phyloP scores from a whole-genome alignment of 1,140 invertebrate genomes.

The Drosophila sechellia region DNA sequence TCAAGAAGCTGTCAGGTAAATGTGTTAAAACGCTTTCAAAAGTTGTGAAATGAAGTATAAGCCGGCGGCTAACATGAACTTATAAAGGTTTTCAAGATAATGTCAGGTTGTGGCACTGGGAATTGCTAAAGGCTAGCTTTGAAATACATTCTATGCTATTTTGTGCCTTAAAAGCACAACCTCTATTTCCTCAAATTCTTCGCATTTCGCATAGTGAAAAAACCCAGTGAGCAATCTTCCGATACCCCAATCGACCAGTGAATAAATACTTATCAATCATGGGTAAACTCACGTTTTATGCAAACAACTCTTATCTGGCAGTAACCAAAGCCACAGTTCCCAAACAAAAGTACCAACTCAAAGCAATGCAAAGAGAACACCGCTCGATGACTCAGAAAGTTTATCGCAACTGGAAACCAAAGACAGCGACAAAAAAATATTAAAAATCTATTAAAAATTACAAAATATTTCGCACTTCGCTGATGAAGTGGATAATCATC shows the following conservation, averaged over 20 bases:
- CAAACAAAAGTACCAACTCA: slow-evolving; percentile 6
- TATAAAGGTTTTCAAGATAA: slow-evolving; percentile 6
- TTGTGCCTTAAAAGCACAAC: not conserved
- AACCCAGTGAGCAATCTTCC: not conserved
- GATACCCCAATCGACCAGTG: slow-evolving; percentile 5
- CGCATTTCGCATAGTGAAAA: not conserved
- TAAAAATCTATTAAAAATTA: slow-evolving; percentile 5
- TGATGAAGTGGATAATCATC: slow-evolving; percentile 39
- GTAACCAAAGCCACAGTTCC: slow-evolving; percentile 6
- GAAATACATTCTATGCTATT: not conserved
- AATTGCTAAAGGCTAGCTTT: not conserved
- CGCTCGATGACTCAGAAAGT: slow-evolving; percentile 45
- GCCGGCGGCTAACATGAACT: slow-evolving; percentile 20
- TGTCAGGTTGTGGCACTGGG: not conserved
- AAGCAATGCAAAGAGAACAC: not conserved
- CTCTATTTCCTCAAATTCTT: not conserved
- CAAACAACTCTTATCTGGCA: slow-evolving; percentile 57
- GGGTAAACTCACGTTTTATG: slow-evolving; percentile 63
- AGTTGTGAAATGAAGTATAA: slow-evolving; percentile 23
- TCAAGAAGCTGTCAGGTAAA: slow-evolving; percentile 17
- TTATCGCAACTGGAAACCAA: slow-evolving; percentile 8
- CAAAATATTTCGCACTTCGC: slow-evolving; percentile 10
- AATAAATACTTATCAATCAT: slow-evolving; percentile 40
- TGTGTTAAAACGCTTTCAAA: slow-evolving; percentile 42
- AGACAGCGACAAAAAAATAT: not conserved